phyloP scores from a whole-genome alignment of 2,113 vertebrate species.

The Oxyruncus cristatus region DNA sequence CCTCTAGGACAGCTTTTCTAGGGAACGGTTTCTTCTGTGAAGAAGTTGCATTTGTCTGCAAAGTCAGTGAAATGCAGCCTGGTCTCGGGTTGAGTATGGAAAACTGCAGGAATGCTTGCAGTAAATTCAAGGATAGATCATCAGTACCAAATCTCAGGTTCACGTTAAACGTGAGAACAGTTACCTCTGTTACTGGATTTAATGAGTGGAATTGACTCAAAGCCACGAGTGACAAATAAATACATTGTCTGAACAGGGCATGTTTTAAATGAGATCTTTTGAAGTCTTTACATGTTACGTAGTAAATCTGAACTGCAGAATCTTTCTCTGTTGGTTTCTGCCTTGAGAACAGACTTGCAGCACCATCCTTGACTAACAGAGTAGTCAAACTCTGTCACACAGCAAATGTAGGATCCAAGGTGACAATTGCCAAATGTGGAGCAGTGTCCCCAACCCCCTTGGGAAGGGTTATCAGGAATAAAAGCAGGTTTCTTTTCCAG shows the following conservation, averaged over 20 bases:
- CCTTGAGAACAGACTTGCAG: not conserved
- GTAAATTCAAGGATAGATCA: not conserved
- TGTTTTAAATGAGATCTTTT: not conserved
- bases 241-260: not conserved
- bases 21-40: not conserved
- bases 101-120: not conserved
- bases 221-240: not conserved
- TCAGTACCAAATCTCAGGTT: not conserved
- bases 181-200: not conserved
- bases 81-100: not conserved
- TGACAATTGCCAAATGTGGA: not conserved
- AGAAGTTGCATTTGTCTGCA: not conserved
- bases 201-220: not conserved
- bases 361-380: not conserved
- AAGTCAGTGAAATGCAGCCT: not conserved
- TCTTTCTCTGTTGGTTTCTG: not conserved
- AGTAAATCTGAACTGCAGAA: not conserved
- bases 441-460: not conserved
- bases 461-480: not conserved
- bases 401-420: not conserved
- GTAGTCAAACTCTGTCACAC: not conserved
- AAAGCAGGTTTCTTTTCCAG: not conserved
- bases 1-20: not conserved
- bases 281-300: not conserved
- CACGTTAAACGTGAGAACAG: not conserved